A percentile compares a stretch with the other conserved stretches of the same genome.
These are phyloP conservation scores for Prunella strophiata DNA, from an alignment of 2,797 vertebrate genomes.

Conservation along the genomic window DNA sequence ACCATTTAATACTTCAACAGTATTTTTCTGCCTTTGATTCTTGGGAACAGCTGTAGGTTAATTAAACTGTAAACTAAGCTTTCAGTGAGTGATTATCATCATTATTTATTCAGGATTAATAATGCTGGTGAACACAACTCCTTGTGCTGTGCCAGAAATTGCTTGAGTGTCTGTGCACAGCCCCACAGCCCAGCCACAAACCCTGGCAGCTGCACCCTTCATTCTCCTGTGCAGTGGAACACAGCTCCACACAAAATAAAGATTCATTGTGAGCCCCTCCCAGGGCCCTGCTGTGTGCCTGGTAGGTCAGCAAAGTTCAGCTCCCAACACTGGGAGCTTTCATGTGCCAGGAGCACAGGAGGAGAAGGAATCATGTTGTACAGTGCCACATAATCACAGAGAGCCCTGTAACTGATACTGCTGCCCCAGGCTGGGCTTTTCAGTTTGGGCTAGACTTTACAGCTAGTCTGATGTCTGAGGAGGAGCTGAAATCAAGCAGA, in stretches of 20 bases:
- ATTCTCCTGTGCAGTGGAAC: background rate
- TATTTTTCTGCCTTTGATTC: background rate
- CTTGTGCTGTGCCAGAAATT: background rate
- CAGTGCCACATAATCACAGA: background rate
- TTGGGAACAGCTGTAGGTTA: background rate
- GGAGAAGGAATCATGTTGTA: background rate
- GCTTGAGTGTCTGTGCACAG: background rate
- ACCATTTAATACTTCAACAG: background rate
- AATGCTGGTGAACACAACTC: background rate
- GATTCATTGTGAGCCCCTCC: background rate
- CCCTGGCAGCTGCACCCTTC: background rate
- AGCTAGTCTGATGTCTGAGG: background rate
- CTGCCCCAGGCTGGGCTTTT: background rate
- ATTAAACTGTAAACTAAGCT: constrained; percentile 4
- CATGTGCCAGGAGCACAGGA: background rate
- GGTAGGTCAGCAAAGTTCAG: background rate
- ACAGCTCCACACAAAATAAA: background rate
- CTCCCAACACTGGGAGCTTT: background rate
- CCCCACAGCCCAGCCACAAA: background rate
- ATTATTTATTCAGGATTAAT: constrained; percentile 31
- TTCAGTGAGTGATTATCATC: background rate
- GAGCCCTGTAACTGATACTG: background rate
- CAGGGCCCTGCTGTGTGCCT: background rate
- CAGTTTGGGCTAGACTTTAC: background rate
- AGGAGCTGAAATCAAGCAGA: background rate